phyloP scores from a whole-genome alignment of 2,797 vertebrate genomes.

The Spinus pinus region DNA sequence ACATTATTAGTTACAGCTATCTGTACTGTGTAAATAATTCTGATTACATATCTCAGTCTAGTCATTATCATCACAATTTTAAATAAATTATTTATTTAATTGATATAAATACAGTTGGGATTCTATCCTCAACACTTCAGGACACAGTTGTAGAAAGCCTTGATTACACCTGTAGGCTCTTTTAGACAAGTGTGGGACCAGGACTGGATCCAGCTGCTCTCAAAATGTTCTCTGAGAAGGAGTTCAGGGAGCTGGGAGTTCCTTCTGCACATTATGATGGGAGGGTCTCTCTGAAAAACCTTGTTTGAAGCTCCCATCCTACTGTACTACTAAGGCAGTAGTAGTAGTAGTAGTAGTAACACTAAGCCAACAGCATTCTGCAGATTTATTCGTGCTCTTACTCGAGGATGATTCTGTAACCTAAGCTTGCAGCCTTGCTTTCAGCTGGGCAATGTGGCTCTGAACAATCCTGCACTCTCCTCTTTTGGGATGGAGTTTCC shows the following conservation, averaged over 20 bases:
- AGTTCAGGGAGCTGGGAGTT: background rate
- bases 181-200: background rate
- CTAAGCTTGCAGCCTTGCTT: background rate
- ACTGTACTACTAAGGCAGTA: rapidly evolving
- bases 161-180: background rate
- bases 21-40: background rate
- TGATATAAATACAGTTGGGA: background rate
- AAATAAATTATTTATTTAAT: background rate
- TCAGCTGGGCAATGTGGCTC: background rate
- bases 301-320: background rate
- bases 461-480: background rate
- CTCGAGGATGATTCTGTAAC: background rate
- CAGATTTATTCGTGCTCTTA: background rate
- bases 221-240: background rate
- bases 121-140: background rate
- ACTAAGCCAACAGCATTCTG: background rate
- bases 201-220: background rate
- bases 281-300: background rate
- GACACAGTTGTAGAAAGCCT: background rate
- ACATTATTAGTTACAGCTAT: background rate
- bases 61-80: background rate
- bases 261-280: background rate
- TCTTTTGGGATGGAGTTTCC: background rate
- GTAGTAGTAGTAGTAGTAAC: no score
- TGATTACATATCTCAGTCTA: background rate